Base-by-base conservation (phyloP, 2,888 invertebrate genomes). In the Drosophila meridiana region DNA sequence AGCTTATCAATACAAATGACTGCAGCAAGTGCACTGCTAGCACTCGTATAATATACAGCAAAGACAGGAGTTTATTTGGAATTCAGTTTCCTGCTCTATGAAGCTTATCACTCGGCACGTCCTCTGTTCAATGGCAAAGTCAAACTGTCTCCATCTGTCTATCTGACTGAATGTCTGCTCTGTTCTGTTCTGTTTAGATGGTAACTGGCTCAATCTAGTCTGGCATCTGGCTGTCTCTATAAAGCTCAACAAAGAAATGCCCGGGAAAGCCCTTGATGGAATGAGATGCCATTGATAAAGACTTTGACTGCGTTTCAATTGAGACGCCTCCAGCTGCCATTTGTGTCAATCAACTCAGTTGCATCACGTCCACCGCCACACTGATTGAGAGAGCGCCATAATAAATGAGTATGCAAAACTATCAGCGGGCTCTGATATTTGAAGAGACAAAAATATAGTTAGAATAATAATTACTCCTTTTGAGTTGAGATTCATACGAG, bases 41-140 rank as follows among this genome's bases (percentile, higher is more conserved):
- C 42, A 48, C 38, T 67, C 57, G 47, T 13, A 58, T 20, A 26
- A 14, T 38, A 47, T 28, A 53, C 30, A 9, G 5, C 26, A 7
- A 13, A 28, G 47, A 30, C 32, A 32, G 32, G 32, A 32, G 32
- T 50, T 28, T 11, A 40, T 30, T 36, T 30, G 42, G 36, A 60
- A 58, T 38, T 32, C 56, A 30, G 14, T 20, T 57, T 42, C 38
- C 36, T 48, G 42, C 11, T 32, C 9, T n/a, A 11, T 47, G 32
- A 36, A 56, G 30, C 42, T 59, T 43, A 57, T 76, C 68, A 80
- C 68, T 64, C 65, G 56, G 80, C 89, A 87, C 84, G 84, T 87
- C 76, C 66, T 67, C 61, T 53, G 76, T 73, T 78, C 76, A 89
- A 84, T 84, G 83, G 83, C 83, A 89, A 87, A 85, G 61, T 77